phyloP scores from a whole-genome alignment of 2,797 vertebrate genomes.

The Diplodus puntazzo region DNA sequence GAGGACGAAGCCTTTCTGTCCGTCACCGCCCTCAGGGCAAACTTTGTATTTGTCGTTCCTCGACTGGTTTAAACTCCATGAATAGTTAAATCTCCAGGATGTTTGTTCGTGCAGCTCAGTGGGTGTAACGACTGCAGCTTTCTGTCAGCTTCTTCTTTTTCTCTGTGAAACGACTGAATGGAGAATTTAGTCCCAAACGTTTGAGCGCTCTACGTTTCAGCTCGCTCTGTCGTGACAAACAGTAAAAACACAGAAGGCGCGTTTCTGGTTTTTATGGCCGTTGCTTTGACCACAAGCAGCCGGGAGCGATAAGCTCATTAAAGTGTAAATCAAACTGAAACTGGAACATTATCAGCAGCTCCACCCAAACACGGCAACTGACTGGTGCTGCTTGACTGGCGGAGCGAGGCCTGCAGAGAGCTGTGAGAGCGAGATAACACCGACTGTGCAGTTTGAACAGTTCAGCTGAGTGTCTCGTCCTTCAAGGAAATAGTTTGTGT shows the following conservation, averaged over 20 bases:
- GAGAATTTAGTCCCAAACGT: neutral
- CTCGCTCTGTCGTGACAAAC: neutral
- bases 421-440: constrained; percentile 29
- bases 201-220: neutral
- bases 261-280: neutral
- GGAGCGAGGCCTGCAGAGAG: constrained; percentile 6
- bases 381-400: constrained; percentile 27
- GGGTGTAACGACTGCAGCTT: neutral
- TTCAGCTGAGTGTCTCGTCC: too few species aligned
- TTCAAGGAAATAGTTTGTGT: too few species aligned
- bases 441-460: neutral
- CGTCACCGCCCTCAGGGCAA: neutral
- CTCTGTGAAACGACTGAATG: neutral
- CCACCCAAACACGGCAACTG: constrained; percentile 57
- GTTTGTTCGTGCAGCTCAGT: neutral
- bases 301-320: constrained; percentile 25
- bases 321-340: constrained; percentile 36
- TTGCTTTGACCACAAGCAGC: constrained; percentile 20
- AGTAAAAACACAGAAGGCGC: neutral
- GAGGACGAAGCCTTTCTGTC: neutral
- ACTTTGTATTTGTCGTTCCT: neutral
- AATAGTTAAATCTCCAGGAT: neutral
- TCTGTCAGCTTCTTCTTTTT: neutral
- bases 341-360: constrained; percentile 30
- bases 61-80: neutral